These are phyloP conservation scores for Himalopsyche anomala DNA, from an alignment of 2,888 invertebrate species.

Conservation along the genomic window DNA sequence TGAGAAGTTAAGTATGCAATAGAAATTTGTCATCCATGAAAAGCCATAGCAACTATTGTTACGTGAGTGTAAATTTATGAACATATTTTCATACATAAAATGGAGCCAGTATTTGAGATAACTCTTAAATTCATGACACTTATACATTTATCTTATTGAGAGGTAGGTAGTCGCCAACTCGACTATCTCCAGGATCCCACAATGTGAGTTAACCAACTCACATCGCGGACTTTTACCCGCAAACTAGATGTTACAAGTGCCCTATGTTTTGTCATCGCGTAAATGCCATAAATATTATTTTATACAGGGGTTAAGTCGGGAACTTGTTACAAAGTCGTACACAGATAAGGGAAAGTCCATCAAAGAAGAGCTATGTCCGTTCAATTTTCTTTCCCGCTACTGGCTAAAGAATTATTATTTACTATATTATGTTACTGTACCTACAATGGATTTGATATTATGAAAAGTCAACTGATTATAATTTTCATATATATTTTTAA, in stretches of 20 bases:
- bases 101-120: too few species aligned
- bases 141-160: not conserved
- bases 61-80: too few species aligned
- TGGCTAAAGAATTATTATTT: too few species aligned
- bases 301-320: slow-evolving; percentile 61
- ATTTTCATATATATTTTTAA: too few species aligned
- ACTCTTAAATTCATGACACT: not conserved
- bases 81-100: too few species aligned
- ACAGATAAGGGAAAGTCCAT: not conserved
- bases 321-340: slow-evolving; percentile 60
- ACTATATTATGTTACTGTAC: too few species aligned
- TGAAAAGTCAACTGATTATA: too few species aligned
- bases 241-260: slow-evolving; percentile 50
- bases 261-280: slow-evolving; percentile 64
- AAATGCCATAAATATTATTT: slow-evolving; percentile 65
- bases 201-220: slow-evolving; percentile 42
- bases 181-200: slow-evolving; percentile 19
- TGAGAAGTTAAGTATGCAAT: too few species aligned
- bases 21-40: too few species aligned
- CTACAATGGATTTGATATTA: too few species aligned
- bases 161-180: not conserved
- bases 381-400: too few species aligned
- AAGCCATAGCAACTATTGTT: too few species aligned
- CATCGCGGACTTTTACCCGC: slow-evolving; percentile 40
- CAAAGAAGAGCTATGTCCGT: not conserved